Evolutionary conservation across 2,113 vertebrate species (phyloP), one percentile per base, ranked within the genome.

Genomic region (Heterochromis multidens): DNA sequence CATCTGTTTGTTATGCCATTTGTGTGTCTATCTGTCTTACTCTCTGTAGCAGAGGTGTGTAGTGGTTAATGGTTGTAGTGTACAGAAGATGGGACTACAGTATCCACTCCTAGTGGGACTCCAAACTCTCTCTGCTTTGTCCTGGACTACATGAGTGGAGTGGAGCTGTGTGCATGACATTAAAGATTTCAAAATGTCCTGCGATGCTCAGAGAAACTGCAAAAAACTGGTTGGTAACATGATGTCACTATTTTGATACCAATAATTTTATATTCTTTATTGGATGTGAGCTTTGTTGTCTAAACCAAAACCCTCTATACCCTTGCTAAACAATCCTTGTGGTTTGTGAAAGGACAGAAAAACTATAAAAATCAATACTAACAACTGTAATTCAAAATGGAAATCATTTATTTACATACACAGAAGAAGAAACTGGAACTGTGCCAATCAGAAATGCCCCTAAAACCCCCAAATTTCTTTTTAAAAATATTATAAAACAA

Each of bases 61-160:
- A 87, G 96, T 96, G 92, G 95, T 92, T 29, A 96, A 96, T 90
- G 95, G 7, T 27, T 2, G 94, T 76, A 97, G 88, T 5, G 96
- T 97, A 1, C 83, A 97, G 49, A 77, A 96, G 63, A 96, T 96
- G 81, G 95, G 93, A 54, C 87, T 96, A 21, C 88, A 94, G 40
- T 95, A 96, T 93, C 95, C 95, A 11, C 97, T 97, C 93, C 89
- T 97, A 59, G 96, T 96, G 54, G 95, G 95, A 65, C 96, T 97
- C 87, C 93, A 49, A 95, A 94, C 78, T 92, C 79, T 11, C 96
- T 97, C 46, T 95, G 95, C 92, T 96, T 96, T 9, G 96, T 96
- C 63, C 91, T 97, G 85, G 96, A 97, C 86, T 96, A 95, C 4
- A 92, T 95, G 21, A 95, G 96, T 49, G 96, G 96, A 58, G 96